Base-by-base conservation (phyloP, 2,113 vertebrate species). In the Cromileptes altivelis region DNA sequence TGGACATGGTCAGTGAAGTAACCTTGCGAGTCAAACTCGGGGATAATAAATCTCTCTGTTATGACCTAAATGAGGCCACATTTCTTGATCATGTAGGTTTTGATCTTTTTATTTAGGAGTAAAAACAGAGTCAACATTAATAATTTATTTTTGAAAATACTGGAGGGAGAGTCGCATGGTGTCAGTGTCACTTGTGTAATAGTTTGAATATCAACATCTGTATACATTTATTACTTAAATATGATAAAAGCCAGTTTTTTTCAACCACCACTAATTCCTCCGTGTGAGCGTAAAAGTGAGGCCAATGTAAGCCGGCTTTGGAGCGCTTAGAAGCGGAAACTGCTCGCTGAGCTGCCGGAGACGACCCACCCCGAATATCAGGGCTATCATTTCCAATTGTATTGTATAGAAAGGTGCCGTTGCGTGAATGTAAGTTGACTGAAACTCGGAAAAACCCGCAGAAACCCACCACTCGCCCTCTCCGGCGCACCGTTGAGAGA, bases 1-100 rank as follows among this genome's bases (percentile, higher is more conserved):
- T 78, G 80, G 85, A 90, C 80, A 78, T 62, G 84, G 78, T 84
- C 67, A 73, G 81, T 61, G 68, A 23, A 69, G 82, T 4, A 63
- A 42, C 49, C 81, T 37, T 8, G 65, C 79, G 47, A 85, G 76
- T 72, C 76, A 50, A 62, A 52, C 80, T 60, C 85, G 0, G 70
- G 75, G 80, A 33, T 18, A 1, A 70, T 78, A 86, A 76, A 90
- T 82, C 75, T 57, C 47, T 53, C 0, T 0, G 0, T 52, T 27
- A 0, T 27, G 10, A 58, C 57, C 71, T 10, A 6, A 60, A 58
- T 1, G 42, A 85, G 71, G 75, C 25, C 62, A 15, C 78, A 7
- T 15, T 33, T 47, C 17, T 70, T 25, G 13, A 62, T 57, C 18
- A 8, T 2, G 57, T 8, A 6, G 13, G 14, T 72, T 70, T 56